These are phyloP conservation scores for Mycteria americana DNA, from an alignment of 2,797 vertebrate species.

Conservation along the genomic window DNA sequence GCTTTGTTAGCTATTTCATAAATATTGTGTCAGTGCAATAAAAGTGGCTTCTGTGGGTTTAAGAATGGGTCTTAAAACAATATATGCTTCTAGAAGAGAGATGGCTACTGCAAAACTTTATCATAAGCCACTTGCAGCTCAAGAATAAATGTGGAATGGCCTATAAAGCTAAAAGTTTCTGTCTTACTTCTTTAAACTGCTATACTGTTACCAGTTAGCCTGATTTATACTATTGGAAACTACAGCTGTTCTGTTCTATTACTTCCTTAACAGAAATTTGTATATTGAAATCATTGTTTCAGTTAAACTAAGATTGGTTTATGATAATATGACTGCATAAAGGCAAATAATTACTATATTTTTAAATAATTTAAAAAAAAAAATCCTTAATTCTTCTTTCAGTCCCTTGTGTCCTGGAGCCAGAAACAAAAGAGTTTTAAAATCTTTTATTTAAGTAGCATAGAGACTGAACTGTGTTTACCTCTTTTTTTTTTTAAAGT, in stretches of 20 bases:
- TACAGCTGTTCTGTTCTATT: background rate
- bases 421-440: slow-evolving; percentile 39
- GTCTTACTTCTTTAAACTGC: background rate
- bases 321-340: background rate
- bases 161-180: background rate
- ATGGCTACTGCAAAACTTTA: background rate
- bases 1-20: background rate
- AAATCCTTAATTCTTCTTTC: slow-evolving; percentile 23
- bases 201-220: background rate
- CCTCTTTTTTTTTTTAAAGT: slow-evolving; percentile 27
- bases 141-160: background rate
- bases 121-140: background rate
- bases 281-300: background rate
- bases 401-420: slow-evolving; percentile 22
- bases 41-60: background rate
- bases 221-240: background rate
- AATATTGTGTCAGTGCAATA: background rate
- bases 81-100: background rate
- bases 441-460: slow-evolving; percentile 53
- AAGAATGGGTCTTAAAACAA: background rate
- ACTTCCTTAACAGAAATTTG: background rate
- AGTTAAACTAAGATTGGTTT: background rate
- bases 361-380: slow-evolving; percentile 1
- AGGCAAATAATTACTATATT: background rate
- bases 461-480: slow-evolving; percentile 46